Evolutionary conservation across 2,888 invertebrate genomes (phyloP), one percentile per base, ranked within the genome.

Genomic region (Dryocosmus kuriphilus): DNA sequence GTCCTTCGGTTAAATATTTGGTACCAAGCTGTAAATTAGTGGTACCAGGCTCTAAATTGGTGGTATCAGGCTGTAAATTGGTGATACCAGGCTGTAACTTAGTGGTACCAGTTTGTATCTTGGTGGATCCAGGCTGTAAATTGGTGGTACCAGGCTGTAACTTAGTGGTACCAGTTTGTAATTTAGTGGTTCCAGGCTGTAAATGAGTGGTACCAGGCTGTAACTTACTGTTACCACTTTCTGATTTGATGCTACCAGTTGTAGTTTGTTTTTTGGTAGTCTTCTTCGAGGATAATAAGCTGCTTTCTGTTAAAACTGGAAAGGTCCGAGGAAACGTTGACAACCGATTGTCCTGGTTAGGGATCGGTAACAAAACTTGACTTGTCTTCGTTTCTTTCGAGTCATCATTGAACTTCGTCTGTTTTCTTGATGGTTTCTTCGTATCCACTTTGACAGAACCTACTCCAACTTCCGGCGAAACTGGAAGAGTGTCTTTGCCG

Each of bases 371-470:
- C n/a, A 27, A 19, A 67, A 41, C 27, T 67, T 67, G 67, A 67
- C 67, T 67, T 46, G 46, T 46, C n/a, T 71, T 71, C 11, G 71
- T 71, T 51, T 71, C 71, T 30, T 51, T 71, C 6, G 46, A 27
- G n/a, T 71, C 67, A 8, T 19, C 6, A 46, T 51, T 71, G 6
- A 30, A 14, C 51, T 32, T 71, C 30, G 46, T 24, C 8, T 71
- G 51, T 19, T 27, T 71, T n/a, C 51, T 71, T 30, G 51, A 71
- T 16, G 71, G n/a, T 30, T 51, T 71, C 46, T 51, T 71, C 6
- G 71, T 55, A 55, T 71, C 71, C 27, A 71, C 51, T 71, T 71
- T 71, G 46, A 71, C 24, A 22, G 71, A 51, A 32, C 30, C 30
- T 27, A 71, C 19, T 71, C n/a, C 71, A 11, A 71, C 9, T 71